Evolutionary conservation across 2,888 invertebrate genomes (phyloP).

Genomic region (Napeogenes inachia): DNA sequence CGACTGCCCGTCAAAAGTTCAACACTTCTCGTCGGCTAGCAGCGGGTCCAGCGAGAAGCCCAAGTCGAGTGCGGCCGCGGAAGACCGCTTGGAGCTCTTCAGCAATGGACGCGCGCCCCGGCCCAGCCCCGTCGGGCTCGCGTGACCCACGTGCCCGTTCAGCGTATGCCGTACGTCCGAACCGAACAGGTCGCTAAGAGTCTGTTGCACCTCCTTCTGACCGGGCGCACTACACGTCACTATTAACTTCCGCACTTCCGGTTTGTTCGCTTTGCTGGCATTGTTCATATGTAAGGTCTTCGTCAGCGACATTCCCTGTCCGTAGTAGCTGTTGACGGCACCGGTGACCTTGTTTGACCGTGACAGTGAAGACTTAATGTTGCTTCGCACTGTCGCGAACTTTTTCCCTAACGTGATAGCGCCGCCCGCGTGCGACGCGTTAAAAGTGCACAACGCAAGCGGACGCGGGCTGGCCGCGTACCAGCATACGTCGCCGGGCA

Average conservation of each 20-base stretch:
- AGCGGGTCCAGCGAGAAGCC: constrained; percentile 69
- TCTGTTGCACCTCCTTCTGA: constrained; percentile 45
- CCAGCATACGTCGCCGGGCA: constrained; percentile 64
- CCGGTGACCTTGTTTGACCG: constrained; percentile 58
- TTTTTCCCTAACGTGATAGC: constrained; percentile 74
- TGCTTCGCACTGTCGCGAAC: constrained; percentile 69
- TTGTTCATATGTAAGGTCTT: constrained; percentile 67
- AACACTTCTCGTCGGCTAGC: constrained; percentile 74
- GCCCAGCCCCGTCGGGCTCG: constrained; percentile 32
- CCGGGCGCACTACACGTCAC: constrained; percentile 64
- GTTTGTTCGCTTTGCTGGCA: constrained; percentile 64
- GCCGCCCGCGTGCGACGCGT: constrained; percentile 76
- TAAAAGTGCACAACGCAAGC: constrained; percentile 76
- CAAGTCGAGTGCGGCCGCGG: constrained; percentile 58
- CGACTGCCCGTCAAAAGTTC: constrained; percentile 49
- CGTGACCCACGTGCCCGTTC: constrained; percentile 41
- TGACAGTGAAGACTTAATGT: constrained; percentile 68
- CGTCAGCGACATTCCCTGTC: constrained; percentile 57
- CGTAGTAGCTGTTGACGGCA: constrained; percentile 57
- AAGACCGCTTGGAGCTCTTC: constrained; percentile 49
- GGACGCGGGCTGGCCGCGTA: constrained; percentile 79
- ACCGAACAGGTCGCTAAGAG: constrained; percentile 57
- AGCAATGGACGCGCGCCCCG: constrained; percentile 40
- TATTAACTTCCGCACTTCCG: constrained; percentile 71
- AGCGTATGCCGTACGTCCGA: constrained; percentile 48